Evolutionary conservation across 1,140 invertebrate genomes (phyloP).

Genomic region (Rhopalosiphum padi): DNA sequence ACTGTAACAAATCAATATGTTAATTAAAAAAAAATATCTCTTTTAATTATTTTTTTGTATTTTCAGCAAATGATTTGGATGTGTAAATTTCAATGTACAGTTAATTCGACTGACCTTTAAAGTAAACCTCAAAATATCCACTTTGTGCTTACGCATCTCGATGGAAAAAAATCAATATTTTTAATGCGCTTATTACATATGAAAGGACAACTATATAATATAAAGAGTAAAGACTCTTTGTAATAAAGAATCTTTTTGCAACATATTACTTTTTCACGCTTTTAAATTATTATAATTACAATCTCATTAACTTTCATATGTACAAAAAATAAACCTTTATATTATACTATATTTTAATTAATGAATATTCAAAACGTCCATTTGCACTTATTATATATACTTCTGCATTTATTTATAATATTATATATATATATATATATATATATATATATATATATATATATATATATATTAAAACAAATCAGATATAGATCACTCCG

Average conservation of each 20-base stretch:
- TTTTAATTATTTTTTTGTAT: neutral
- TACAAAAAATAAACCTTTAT: no score
- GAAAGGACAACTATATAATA: neutral
- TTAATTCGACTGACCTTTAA: neutral
- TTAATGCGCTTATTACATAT: neutral
- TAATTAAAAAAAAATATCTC: neutral
- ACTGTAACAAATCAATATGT: neutral
- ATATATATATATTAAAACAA: neutral
- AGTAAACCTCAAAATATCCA: constrained; percentile 2
- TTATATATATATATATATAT: neutral
- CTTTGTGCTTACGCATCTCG: neutral
- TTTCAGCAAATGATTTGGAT: neutral
- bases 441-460: neutral
- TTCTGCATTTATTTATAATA: neutral
- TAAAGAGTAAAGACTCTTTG: neutral
- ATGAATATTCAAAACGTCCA: neutral
- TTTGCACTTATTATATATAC: neutral
- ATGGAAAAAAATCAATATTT: neutral
- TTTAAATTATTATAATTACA: neutral
- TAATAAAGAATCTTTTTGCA: neutral
- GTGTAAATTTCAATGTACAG: neutral
- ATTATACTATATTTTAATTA: neutral
- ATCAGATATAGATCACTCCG: neutral
- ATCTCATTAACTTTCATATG: neutral
- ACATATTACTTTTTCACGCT: neutral